These are phyloP conservation scores for Prinia subflava DNA, from an alignment of 2,113 vertebrate species.

Conservation along the genomic window DNA sequence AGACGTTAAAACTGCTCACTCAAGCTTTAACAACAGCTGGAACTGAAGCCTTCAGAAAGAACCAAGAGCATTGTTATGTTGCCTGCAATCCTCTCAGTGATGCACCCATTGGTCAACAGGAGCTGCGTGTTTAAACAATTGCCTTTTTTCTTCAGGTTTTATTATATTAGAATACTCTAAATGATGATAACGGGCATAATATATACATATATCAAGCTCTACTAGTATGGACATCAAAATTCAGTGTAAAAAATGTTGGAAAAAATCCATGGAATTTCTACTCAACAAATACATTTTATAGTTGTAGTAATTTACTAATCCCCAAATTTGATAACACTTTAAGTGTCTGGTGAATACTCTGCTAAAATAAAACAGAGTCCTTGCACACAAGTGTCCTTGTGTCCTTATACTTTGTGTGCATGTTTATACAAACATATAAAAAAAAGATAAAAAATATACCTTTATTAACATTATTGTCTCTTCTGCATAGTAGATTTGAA, in stretches of 20 bases:
- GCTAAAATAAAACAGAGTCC: background rate
- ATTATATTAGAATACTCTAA: background rate
- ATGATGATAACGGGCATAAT: background rate
- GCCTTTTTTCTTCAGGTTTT: background rate
- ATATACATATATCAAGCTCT: background rate
- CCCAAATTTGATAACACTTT: background rate
- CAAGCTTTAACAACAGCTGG: background rate
- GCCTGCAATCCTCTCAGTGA: background rate
- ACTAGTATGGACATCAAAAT: background rate
- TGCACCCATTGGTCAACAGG: background rate
- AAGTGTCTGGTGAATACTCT: background rate
- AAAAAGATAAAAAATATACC: background rate
- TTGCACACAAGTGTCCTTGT: too few species aligned
- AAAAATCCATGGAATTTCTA: background rate
- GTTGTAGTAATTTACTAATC: background rate
- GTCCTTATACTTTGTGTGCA: background rate
- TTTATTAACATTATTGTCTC: background rate
- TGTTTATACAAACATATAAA: background rate
- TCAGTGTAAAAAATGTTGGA: background rate
- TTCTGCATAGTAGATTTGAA: background rate
- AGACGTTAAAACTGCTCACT: background rate
- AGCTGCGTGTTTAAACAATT: background rate
- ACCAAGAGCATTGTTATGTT: background rate
- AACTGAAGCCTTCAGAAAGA: background rate
- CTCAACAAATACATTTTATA: background rate